phyloP scores from a whole-genome alignment of 2,113 vertebrate species.

The Cyprinodon tularosa region DNA sequence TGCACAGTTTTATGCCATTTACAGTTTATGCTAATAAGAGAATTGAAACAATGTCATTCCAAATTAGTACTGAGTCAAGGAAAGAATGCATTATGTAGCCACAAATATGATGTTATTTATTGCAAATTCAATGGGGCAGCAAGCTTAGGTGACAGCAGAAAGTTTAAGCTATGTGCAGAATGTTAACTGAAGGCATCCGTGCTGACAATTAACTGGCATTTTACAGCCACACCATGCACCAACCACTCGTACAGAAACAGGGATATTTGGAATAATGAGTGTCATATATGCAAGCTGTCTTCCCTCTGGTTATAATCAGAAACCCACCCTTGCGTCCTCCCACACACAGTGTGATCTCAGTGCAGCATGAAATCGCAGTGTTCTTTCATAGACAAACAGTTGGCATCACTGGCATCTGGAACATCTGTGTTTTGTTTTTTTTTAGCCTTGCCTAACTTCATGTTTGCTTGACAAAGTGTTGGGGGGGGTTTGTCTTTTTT shows the following conservation, averaged over 20 bases:
- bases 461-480: neutral
- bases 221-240: slow-evolving; percentile 7
- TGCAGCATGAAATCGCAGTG: neutral
- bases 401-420: slow-evolving; percentile 15
- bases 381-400: slow-evolving; percentile 18
- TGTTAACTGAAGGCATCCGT: slow-evolving; percentile 17
- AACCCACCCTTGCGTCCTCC: slow-evolving; percentile 49
- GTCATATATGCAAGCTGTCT: slow-evolving; percentile 54
- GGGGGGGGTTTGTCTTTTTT: neutral
- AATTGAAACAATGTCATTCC: slow-evolving; percentile 27
- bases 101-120: neutral
- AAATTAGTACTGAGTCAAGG: slow-evolving; percentile 17
- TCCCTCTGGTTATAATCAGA: slow-evolving; percentile 55
- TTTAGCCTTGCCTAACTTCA: slow-evolving; percentile 2
- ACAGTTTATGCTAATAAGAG: slow-evolving; percentile 31
- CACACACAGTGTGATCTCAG: slow-evolving; percentile 41
- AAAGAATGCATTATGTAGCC: neutral
- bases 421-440: slow-evolving; percentile 35
- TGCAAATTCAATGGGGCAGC: neutral
- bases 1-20: slow-evolving; percentile 17
- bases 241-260: slow-evolving; percentile 11
- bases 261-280: slow-evolving; percentile 51
- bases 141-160: slow-evolving; percentile 30
- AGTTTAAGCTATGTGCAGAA: slow-evolving; percentile 21
- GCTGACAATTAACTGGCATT: slow-evolving; percentile 31